Base-by-base conservation (phyloP, 1,140 invertebrate genomes). In the Lepidurus arcticus region DNA sequence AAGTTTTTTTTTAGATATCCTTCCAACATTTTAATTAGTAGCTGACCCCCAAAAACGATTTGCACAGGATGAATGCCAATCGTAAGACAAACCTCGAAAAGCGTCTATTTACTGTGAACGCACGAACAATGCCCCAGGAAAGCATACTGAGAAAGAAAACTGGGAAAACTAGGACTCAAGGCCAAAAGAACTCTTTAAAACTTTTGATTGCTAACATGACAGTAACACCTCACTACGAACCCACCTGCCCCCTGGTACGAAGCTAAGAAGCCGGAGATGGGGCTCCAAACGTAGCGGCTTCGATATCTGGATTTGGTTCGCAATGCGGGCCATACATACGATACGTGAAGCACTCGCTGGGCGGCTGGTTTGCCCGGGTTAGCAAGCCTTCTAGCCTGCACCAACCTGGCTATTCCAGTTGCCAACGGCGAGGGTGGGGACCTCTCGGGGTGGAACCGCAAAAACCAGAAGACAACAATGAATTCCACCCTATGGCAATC, bases 111-210 rank as follows among this genome's bases (percentile, higher is more conserved):
- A n/a, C 6, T 21, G 16, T 21, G 53, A 65, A n/a, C 16, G 53
- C 53, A 65, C 53, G 53, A 65, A 13, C 53, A 65, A 65, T 65
- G 53, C 53, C 53, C 53, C 53, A 65, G 53, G 53, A 65, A 65
- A 65, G 53, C 53, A 65, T 65, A n/a, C 53, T 65, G 4, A 65
- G 13, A 13, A 34, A 34, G 16, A 21, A 13, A 21, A 13, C 21
- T 65, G 16, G 53, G n/a, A 65, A 65, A 65, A 65, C 21, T 13
- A 16, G 53, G 53, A 65, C 53, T 65, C 53, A 65, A 65, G 53
- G 53, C 53, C 53, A 65, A 9, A 65, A 7, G 53, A 9, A 7
- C 53, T 65, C 21, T 47, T 65, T 21, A 65, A 65, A 34, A 4
- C 34, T 34, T 34, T 34, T 34, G 53, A 21, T 21, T 65, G 53